Base-by-base conservation (phyloP, 2,113 vertebrate genomes). In the Chascanopsetta lugubris region DNA sequence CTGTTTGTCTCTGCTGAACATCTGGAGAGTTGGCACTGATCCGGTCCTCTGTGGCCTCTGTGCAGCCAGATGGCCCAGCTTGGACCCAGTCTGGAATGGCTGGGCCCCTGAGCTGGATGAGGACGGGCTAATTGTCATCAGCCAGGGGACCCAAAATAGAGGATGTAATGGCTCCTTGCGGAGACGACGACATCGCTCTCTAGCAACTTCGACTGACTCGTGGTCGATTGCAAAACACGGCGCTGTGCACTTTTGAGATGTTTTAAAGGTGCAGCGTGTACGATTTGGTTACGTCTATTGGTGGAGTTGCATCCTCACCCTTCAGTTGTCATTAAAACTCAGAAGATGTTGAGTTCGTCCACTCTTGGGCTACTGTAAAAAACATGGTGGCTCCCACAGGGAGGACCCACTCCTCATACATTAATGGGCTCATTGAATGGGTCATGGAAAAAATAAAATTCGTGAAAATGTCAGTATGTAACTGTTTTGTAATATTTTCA, bases 1-100 rank as follows among this genome's bases (percentile, higher is more conserved):
- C 76, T 42, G 69, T 78, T 71, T 71, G 76, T 80, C 85, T 83
- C 79, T 24, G 62, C 69, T 82, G 83, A 91, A 92, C 89, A 92
- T 90, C 91, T 91, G 91, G 86, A 86, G 82, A 50, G 72, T 80
- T 87, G 78, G 75, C 75, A 76, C 61, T 8, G 32, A 42, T 71
- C 61, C 45, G 61, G 36, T 72, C 70, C 63, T 53, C 32, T 69
- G 65, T 72, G 69, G 71, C 55, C 50, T 59, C 60, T 27, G 61
- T 5, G 21, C 29, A 63, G 81, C 59, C 84, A 86, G 83, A 87
- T 75, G 79, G 79, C 40, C 46, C 45, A 7, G 57, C 61, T 61
- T 36, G 58, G 79, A 78, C 40, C 46, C 45, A 7, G 57, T 60
- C 60, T 36, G 58, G 59, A 74, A 80, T 59, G 38, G 53, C 47